These are phyloP conservation scores for Chanos chanos DNA, from an alignment of 2,797 vertebrate species.

Conservation along the genomic window DNA sequence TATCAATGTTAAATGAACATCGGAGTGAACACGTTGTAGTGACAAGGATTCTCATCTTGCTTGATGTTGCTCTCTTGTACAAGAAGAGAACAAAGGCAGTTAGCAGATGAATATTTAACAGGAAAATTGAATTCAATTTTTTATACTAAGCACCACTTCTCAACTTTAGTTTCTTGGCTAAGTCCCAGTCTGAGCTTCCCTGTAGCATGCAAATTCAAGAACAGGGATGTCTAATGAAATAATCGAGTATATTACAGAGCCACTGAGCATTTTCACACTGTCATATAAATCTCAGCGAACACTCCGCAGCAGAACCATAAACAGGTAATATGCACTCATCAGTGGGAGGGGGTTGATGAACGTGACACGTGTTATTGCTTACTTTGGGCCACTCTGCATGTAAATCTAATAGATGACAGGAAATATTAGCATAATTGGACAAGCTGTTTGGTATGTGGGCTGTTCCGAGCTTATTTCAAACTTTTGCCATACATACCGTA, in stretches of 20 bases:
- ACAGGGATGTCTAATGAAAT: constrained; percentile 19
- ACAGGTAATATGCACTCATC: not conserved
- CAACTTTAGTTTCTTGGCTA: not conserved
- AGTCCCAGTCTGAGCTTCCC: not conserved
- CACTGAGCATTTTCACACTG: not conserved
- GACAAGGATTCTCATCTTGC: constrained; percentile 13
- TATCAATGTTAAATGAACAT: constrained; percentile 24
- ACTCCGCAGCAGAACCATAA: not conserved
- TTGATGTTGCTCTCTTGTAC: constrained; percentile 22
- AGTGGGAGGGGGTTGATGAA: not conserved
- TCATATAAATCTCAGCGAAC: constrained; percentile 3
- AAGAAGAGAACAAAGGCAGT: constrained; percentile 26
- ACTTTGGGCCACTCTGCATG: not conserved
- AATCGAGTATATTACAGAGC: constrained; percentile 4
- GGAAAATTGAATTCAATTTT: constrained; percentile 31
- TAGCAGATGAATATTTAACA: constrained; percentile 33
- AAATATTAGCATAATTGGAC: too few species aligned
- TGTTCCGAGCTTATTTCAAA: too few species aligned
- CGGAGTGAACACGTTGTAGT: constrained; percentile 1
- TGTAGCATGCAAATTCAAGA: not conserved
- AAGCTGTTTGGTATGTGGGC: too few species aligned
- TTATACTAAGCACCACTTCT: constrained; percentile 9
- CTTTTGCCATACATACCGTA: too few species aligned
- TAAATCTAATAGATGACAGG: not conserved
- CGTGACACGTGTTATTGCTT: not conserved